These are phyloP conservation scores for Aphelinus atriplicis DNA, from an alignment of 1,140 invertebrate species.

Conservation along the genomic window DNA sequence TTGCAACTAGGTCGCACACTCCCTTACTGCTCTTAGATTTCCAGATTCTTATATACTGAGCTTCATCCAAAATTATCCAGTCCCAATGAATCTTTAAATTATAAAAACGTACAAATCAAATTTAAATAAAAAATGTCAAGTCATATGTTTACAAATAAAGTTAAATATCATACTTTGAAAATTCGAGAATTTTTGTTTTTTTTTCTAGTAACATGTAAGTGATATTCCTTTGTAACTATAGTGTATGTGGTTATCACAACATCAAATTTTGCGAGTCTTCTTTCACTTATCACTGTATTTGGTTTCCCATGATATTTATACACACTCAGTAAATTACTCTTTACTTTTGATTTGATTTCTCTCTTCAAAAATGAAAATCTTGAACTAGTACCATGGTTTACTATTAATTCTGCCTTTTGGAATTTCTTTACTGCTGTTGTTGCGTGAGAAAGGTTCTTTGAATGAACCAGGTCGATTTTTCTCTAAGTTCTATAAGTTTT, in stretches of 20 bases:
- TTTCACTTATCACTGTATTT: slow-evolving; percentile 73
- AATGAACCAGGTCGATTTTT: too few species aligned
- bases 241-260: slow-evolving; percentile 81
- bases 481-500: too few species aligned
- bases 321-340: slow-evolving; percentile 56
- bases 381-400: too few species aligned
- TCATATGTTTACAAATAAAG: too few species aligned
- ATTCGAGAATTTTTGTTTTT: slow-evolving; percentile 50
- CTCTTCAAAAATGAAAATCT: too few species aligned
- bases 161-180: slow-evolving; percentile 44
- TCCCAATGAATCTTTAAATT: slow-evolving; percentile 76
- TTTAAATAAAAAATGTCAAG: too few species aligned
- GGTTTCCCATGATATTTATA: slow-evolving; percentile 81
- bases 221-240: slow-evolving; percentile 52
- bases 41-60: slow-evolving; percentile 88
- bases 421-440: too few species aligned
- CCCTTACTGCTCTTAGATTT: slow-evolving; percentile 79
- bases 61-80: slow-evolving; percentile 92
- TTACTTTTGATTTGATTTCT: too few species aligned
- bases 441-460: too few species aligned
- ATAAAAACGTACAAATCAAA: too few species aligned
- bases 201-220: slow-evolving; percentile 66
- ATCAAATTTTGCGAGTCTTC: slow-evolving; percentile 72
- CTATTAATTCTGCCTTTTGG: too few species aligned
- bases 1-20: slow-evolving; percentile 72